Conservation (phyloP, 2,113 vertebrate species). For the Nibea albiflora region DNA sequence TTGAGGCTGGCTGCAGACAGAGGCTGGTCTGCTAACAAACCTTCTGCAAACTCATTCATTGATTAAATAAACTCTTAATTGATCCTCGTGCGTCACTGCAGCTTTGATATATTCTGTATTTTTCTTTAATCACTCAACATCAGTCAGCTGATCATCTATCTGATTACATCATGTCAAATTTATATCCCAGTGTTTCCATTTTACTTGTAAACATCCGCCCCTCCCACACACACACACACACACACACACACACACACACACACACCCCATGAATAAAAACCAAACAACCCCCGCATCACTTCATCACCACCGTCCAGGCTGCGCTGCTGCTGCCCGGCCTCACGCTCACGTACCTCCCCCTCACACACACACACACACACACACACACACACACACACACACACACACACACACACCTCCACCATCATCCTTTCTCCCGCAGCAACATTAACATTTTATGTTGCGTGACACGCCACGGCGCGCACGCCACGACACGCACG, state of each 20-base stretch:
- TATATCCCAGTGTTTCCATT: constrained; percentile 16
- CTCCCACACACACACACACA: constrained; percentile 17
- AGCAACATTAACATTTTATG: constrained; percentile 14
- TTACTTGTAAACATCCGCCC: constrained; percentile 49
- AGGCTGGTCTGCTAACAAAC: no score
- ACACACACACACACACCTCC: no score
- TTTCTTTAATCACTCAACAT: neutral
- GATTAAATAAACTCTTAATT: no score
- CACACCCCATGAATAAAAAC: neutral
- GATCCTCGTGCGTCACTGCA: no score
- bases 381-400: no score
- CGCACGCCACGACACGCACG: neutral
- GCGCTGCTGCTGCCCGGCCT: constrained; percentile 26
- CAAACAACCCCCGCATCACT: constrained; percentile 32
- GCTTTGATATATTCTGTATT: no score
- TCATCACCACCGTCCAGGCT: neutral
- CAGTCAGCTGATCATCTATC: constrained; percentile 4
- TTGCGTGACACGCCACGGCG: constrained; percentile 27
- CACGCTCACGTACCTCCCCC: neutral
- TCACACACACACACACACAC: no score
- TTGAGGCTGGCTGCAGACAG: no score
- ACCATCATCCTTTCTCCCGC: neutral
- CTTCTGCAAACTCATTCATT: no score
- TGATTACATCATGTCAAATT: neutral
- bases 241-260: constrained; percentile 9